Conservation (phyloP, 2,797 vertebrate genomes). For the Neoniphon sammara region DNA sequence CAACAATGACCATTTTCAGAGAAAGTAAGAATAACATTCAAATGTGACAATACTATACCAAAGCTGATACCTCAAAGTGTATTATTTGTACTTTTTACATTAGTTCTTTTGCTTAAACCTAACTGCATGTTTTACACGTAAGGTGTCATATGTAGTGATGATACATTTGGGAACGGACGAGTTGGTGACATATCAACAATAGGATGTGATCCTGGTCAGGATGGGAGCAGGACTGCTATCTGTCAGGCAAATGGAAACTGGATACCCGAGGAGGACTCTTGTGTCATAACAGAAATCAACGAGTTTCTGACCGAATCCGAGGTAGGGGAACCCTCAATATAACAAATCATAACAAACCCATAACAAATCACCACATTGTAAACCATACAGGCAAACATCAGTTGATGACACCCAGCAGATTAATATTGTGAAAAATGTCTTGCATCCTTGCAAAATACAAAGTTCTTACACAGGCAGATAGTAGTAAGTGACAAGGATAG, state of each 20-base stretch:
- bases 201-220: conserved; percentile 44
- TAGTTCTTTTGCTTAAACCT: not conserved
- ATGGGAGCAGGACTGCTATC: conserved; percentile 27
- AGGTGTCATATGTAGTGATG: conserved; percentile 7
- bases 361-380: not conserved
- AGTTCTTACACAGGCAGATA: not conserved
- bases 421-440: not conserved
- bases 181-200: rapidly evolving
- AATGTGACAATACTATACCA: not conserved
- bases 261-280: conserved; percentile 43
- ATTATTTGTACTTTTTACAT: not conserved
- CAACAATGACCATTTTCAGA: conserved; percentile 35
- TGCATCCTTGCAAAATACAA: too few species aligned
- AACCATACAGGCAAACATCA: not conserved
- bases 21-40: conserved; percentile 39
- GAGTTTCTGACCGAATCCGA: conserved; percentile 47
- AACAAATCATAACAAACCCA: not conserved
- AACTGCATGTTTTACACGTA: not conserved
- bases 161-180: conserved; percentile 54
- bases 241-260: conserved; percentile 56
- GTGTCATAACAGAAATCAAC: conserved; percentile 64
- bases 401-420: not conserved
- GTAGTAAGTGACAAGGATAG: too few species aligned
- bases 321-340: conserved; percentile 50
- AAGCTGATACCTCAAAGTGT: too few species aligned